Evolutionary conservation across 2,113 vertebrate genomes (phyloP).

Genomic region (Corapipo altera): DNA sequence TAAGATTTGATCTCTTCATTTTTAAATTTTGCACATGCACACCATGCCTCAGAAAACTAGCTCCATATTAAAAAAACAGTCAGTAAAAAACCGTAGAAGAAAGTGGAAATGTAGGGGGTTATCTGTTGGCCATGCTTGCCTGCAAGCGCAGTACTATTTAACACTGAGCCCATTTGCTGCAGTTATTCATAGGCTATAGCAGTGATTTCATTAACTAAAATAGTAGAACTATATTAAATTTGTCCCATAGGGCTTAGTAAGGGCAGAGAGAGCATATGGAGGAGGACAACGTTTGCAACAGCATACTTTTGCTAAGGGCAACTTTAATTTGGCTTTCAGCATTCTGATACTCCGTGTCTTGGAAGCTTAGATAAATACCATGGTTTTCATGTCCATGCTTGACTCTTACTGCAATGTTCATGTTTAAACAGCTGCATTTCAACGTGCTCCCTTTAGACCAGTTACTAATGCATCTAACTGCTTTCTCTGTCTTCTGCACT

Average conservation of each 20-base stretch:
- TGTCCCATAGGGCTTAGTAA: not conserved
- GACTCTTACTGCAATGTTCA: not conserved
- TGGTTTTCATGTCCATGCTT: accelerated
- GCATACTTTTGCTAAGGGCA: not conserved
- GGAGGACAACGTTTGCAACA: not conserved
- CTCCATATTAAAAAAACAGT: not conserved
- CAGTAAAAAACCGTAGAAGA: not conserved
- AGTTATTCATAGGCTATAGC: not conserved
- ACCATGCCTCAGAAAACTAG: not conserved
- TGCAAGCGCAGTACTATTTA: not conserved
- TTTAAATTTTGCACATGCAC: not conserved
- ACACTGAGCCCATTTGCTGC: not conserved
- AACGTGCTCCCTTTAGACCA: not conserved
- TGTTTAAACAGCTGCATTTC: not conserved
- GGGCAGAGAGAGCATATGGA: not conserved
- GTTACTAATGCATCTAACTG: not conserved
- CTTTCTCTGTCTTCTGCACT: not conserved
- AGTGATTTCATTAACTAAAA: conserved; percentile 11
- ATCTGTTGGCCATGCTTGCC: not conserved
- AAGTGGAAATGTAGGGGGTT: not conserved
- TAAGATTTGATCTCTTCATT: not conserved
- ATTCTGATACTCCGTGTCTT: not conserved
- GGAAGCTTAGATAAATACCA: not conserved
- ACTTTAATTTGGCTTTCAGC: not conserved
- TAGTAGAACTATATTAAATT: not conserved